Evolutionary conservation across 2,113 vertebrate species (phyloP).

Genomic region (Girardinichthys multiradiatus): DNA sequence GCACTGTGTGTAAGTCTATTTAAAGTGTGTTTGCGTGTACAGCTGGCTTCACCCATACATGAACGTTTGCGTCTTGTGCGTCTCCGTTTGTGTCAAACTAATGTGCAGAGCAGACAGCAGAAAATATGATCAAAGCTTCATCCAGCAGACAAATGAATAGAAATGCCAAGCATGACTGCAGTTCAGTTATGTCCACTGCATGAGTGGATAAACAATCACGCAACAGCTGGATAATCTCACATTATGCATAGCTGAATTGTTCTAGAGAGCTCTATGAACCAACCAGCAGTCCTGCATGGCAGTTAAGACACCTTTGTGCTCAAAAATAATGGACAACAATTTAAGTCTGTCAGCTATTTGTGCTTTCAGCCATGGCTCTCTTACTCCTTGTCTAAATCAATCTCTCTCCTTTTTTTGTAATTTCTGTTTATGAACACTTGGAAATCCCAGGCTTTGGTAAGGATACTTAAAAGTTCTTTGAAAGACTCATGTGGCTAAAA

Average conservation of each 20-base stretch:
- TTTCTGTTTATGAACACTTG: conserved; percentile 40
- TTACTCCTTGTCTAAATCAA: conserved; percentile 53
- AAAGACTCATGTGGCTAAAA: background rate
- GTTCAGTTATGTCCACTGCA: conserved; percentile 74
- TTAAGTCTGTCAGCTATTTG: conserved; percentile 58
- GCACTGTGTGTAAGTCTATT: background rate
- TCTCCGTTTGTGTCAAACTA: conserved; percentile 64
- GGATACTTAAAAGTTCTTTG: conserved; percentile 6
- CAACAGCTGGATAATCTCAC: conserved; percentile 62
- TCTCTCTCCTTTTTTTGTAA: conserved; percentile 42
- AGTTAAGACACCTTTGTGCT: conserved; percentile 67
- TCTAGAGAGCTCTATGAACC: conserved; percentile 56
- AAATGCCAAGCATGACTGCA: conserved; percentile 82
- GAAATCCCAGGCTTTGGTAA: conserved; percentile 79
- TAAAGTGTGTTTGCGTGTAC: conserved; percentile 27
- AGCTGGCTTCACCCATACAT: conserved; percentile 72
- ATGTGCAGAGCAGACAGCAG: conserved; percentile 78
- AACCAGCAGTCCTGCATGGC: conserved; percentile 81
- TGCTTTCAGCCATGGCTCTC: conserved; percentile 42
- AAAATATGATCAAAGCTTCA: conserved; percentile 77
- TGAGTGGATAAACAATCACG: conserved; percentile 72
- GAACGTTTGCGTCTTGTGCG: conserved; percentile 62
- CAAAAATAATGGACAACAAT: conserved; percentile 61
- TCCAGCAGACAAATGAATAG: conserved; percentile 61
- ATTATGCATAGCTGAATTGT: conserved; percentile 59